These are phyloP conservation scores for Ectropis crepuscularia DNA, from an alignment of 2,888 invertebrate species.

Conservation along the genomic window DNA sequence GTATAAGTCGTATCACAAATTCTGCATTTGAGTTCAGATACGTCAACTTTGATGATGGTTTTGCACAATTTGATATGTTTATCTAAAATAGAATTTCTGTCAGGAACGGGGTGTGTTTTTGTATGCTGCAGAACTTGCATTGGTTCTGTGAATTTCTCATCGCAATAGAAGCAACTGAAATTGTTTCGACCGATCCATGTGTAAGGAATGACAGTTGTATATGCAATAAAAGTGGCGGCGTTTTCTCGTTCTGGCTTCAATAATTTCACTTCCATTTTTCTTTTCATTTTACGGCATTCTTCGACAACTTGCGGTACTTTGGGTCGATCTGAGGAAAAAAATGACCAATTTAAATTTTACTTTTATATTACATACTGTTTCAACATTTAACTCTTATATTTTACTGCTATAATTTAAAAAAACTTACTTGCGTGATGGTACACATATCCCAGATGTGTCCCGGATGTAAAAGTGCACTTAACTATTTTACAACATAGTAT, in stretches of 20 bases:
- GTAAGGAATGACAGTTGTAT: slow-evolving; percentile 72
- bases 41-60: slow-evolving; percentile 76
- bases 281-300: slow-evolving; percentile 43
- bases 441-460: too few species aligned
- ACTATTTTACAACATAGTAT: too few species aligned
- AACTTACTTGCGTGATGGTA: too few species aligned
- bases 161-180: slow-evolving; percentile 69
- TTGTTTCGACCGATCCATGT: slow-evolving; percentile 35
- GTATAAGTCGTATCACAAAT: slow-evolving; percentile 71
- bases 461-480: too few species aligned
- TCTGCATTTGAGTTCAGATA: slow-evolving; percentile 70
- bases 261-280: too few species aligned
- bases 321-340: too few species aligned
- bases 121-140: slow-evolving; percentile 52
- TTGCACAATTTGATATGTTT: slow-evolving; percentile 74
- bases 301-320: too few species aligned
- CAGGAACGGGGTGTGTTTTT: slow-evolving; percentile 51
- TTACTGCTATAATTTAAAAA: too few species aligned
- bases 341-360: too few species aligned
- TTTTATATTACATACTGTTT: too few species aligned
- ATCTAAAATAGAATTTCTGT: slow-evolving; percentile 62
- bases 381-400: too few species aligned
- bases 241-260: slow-evolving; percentile 68
- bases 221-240: slow-evolving; percentile 73
- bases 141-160: slow-evolving; percentile 72